Conservation (phyloP, 2,888 invertebrate genomes). For the Agapostemon virescens region DNA sequence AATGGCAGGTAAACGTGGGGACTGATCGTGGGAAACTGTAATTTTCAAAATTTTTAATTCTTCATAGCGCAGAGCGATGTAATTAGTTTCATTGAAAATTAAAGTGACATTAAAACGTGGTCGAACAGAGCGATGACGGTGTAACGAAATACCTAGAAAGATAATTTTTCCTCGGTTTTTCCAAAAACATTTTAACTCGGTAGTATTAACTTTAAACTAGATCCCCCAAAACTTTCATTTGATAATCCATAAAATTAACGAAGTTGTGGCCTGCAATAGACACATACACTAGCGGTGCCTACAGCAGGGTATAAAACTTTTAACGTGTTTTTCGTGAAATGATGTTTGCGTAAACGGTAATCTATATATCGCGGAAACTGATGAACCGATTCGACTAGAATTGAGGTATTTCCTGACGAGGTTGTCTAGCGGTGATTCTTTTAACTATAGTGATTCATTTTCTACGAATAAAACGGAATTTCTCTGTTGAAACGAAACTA, state of each 20-base stretch:
- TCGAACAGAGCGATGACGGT: neutral
- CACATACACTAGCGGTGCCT: neutral
- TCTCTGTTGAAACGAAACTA: neutral
- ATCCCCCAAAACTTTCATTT: neutral
- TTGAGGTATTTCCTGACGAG: neutral
- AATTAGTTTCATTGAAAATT: neutral
- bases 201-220: neutral
- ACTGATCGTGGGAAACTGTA: too few species aligned
- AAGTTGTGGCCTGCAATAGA: neutral
- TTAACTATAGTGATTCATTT: neutral
- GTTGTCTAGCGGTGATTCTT: neutral
- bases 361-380: neutral
- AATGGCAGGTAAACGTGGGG: too few species aligned
- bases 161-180: neutral
- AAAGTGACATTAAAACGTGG: neutral
- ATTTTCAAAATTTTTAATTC: neutral
- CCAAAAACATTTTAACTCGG: neutral
- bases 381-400: neutral
- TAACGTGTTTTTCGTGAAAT: neutral
- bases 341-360: slow-evolving; percentile 1
- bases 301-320: slow-evolving; percentile 2
- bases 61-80: neutral
- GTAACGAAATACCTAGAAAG: neutral
- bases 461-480: neutral
- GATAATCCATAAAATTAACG: slow-evolving; percentile 2